A percentile compares a stretch with the other conserved stretches of the same genome.
These are phyloP conservation scores for Muscidifurax raptorellus DNA, from an alignment of 1,140 invertebrate genomes.

Conservation along the genomic window DNA sequence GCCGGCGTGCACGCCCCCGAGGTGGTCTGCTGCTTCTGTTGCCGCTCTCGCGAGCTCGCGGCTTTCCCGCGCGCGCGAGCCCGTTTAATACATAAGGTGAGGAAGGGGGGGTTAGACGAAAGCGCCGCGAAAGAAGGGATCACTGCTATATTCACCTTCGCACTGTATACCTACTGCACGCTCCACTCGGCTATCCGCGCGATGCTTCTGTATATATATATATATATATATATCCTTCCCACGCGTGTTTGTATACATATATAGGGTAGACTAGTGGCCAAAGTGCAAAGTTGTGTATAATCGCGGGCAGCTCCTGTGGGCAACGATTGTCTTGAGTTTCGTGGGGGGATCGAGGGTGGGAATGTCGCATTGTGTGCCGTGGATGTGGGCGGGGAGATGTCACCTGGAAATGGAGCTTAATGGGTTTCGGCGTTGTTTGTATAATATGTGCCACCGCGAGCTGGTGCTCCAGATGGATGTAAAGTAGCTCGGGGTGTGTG, in stretches of 20 bases:
- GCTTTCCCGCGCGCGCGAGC: slow-evolving; percentile 66
- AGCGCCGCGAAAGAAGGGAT: slow-evolving; percentile 52
- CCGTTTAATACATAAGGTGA: slow-evolving; percentile 72
- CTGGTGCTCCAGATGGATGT: not conserved
- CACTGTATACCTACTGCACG: slow-evolving; percentile 56
- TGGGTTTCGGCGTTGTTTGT: not conserved
- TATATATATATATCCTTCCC: slow-evolving; percentile 12
- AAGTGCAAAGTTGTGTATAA: slow-evolving; percentile 44
- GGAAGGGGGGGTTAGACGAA: slow-evolving; percentile 65
- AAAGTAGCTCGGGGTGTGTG: not conserved
- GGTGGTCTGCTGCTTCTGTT: slow-evolving; percentile 65
- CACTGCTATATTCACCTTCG: slow-evolving; percentile 74
- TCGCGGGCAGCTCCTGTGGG: not conserved
- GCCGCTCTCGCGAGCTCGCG: slow-evolving; percentile 61
- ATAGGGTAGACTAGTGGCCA: not conserved
- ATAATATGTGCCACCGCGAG: not conserved
- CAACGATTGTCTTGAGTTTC: not conserved
- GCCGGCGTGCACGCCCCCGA: slow-evolving; percentile 71
- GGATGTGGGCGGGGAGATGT: not conserved
- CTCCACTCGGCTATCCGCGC: slow-evolving; percentile 24
- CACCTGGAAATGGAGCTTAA: not conserved
- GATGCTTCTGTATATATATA: not conserved
- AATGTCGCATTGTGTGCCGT: not conserved
- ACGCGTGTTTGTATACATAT: not conserved
- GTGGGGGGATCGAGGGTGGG: not conserved